Conservation (phyloP, 1,140 invertebrate genomes). For the Coptotermes formosanus region DNA sequence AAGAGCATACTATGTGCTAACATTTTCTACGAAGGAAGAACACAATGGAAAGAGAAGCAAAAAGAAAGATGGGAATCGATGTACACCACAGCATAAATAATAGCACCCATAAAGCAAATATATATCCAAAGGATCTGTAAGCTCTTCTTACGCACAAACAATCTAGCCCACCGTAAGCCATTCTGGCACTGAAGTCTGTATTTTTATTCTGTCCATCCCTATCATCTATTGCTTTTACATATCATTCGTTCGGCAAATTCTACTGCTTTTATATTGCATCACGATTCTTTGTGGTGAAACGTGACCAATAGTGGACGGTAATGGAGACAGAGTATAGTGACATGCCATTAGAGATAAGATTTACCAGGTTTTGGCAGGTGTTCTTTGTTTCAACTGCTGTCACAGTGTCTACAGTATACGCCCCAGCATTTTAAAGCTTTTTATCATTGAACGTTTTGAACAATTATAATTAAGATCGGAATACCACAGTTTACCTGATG, state of each 20-base stretch:
- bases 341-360: neutral
- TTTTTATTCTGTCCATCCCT: neutral
- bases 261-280: neutral
- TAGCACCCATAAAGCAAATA: no score
- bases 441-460: neutral
- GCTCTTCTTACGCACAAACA: no score
- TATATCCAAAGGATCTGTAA: no score
- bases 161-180: neutral
- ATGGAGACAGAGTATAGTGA: neutral
- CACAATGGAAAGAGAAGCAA: no score
- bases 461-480: neutral
- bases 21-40: no score
- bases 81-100: no score
- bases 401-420: neutral
- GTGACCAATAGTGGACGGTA: neutral
- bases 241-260: neutral
- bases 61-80: no score
- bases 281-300: conserved; percentile 7
- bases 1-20: no score
- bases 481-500: neutral
- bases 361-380: neutral
- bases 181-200: no score
- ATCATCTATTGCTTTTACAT: neutral
- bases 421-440: neutral
- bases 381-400: neutral